Base-by-base conservation (phyloP, 92 coral and sea anemone species). In the Hydrozoanthus gracilis region DNA sequence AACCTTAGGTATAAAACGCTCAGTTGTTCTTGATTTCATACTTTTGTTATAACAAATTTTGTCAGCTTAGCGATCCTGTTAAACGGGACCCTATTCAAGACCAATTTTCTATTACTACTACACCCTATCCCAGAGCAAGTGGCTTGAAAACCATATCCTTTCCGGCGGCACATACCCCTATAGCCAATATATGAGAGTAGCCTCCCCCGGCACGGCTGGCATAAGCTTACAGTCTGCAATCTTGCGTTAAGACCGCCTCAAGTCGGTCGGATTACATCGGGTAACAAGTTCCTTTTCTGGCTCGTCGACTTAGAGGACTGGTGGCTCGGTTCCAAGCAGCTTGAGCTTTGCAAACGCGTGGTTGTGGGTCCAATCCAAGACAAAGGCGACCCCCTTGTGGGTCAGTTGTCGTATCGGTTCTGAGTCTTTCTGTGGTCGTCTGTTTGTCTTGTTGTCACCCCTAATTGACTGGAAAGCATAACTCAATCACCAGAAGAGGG, bases 201-300 rank as follows among this genome's bases (percentile, higher is more conserved):
- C 39, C 39, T 27, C 70, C 62, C 14, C 50, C 56, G 13, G 86
- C 76, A 15, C 86, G 76, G 71, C 86, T 82, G 9, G 86, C 73
- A 64, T 82, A 51, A 7, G 86, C 86, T 62, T 62, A 13, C 1
- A 75, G 86, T 65, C 76, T 62, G 7, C 58, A 76, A 4, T 82
- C 86, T 82, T 82, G 86, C 86, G 66, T 15, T 14, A 82, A 47
- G 20, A 75, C 76, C 1, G 86, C 86, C 76, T 75, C 76, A 39
- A 82, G 76, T 27, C 75, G 54, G 76, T 82, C 8, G 86, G 10
- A 65, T 82, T 76, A 17, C 77, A 44, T 45, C 64, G 86, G 9
- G 66, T 62, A 7, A 82, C 56, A 52, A 82, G 20, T 82, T 62
- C 6, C 54, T 82, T 82, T 75, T 82, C 86, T 3, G 73, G 76